Conservation (phyloP, 1,140 invertebrate genomes). For the Atta colombica region DNA sequence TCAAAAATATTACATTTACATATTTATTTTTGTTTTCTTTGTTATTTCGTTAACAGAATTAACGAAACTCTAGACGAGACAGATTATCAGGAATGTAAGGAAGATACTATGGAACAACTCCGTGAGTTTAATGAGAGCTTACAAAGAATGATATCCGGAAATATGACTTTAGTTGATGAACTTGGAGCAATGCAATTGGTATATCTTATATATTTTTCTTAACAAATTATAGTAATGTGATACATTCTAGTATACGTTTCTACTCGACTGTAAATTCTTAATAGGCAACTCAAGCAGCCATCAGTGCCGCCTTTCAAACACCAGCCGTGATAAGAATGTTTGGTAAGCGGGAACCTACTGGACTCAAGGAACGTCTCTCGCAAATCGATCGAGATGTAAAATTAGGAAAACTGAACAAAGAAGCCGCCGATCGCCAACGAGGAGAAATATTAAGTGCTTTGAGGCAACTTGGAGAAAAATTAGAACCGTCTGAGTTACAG, state of each 20-base stretch:
- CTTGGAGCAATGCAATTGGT: slow-evolving; percentile 90
- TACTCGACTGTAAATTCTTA: slow-evolving; percentile 57
- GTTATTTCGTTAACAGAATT: slow-evolving; percentile 85
- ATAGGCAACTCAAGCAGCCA: slow-evolving; percentile 92
- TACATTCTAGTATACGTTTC: slow-evolving; percentile 11
- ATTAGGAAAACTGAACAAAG: slow-evolving; percentile 85
- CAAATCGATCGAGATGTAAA: slow-evolving; percentile 87
- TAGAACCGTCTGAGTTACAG: slow-evolving; percentile 88
- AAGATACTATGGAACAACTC: slow-evolving; percentile 92
- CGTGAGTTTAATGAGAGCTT: slow-evolving; percentile 91
- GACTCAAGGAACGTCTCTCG: slow-evolving; percentile 88
- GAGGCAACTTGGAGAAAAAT: slow-evolving; percentile 90
- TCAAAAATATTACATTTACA: neutral
- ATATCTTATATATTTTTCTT: slow-evolving; percentile 36
- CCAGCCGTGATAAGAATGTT: slow-evolving; percentile 93
- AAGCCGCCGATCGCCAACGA: slow-evolving; percentile 83
- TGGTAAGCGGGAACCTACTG: slow-evolving; percentile 91
- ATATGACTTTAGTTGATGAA: slow-evolving; percentile 91
- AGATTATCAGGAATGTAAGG: slow-evolving; percentile 91
- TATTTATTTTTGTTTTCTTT: neutral
- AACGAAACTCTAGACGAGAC: slow-evolving; percentile 87
- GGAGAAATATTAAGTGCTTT: slow-evolving; percentile 90
- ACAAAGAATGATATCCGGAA: slow-evolving; percentile 89
- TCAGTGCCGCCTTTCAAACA: slow-evolving; percentile 92
- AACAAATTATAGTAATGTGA: neutral